Percentiles rank a stretch among this genome's conserved stretches.
These are phyloP conservation scores for Deilephila elpenor DNA, from an alignment of 2,888 invertebrate species.

Conservation along the genomic window DNA sequence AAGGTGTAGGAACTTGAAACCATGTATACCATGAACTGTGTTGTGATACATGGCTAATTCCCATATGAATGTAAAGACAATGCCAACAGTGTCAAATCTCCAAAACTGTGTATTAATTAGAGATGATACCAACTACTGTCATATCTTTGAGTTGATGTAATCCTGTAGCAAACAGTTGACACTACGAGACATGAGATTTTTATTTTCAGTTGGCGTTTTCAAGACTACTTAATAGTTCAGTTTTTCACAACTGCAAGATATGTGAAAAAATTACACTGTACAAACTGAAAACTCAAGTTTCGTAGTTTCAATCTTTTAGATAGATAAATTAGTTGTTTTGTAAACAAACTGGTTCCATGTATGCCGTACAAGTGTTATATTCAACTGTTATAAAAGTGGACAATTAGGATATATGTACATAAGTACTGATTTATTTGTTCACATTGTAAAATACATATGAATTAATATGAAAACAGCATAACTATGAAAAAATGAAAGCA, in stretches of 20 bases:
- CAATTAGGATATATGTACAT: neutral
- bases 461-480: constrained; percentile 18
- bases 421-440: constrained; percentile 2
- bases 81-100: constrained; percentile 8
- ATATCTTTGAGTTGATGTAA: neutral
- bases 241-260: neutral
- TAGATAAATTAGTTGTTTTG: constrained; percentile 4
- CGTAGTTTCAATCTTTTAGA: neutral
- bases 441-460: constrained; percentile 20
- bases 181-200: neutral
- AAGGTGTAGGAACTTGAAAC: no score
- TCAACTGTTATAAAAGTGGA: neutral
- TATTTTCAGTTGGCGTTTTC: neutral
- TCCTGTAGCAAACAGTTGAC: neutral
- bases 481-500: constrained; percentile 23
- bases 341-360: neutral
- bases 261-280: neutral
- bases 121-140: neutral
- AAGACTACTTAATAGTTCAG: neutral
- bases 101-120: constrained; percentile 2
- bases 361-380: constrained; percentile 5
- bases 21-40: no score
- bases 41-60: neutral
- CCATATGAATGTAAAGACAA: neutral
- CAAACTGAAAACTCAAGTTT: neutral